These are phyloP conservation scores for Hippocampus kuda DNA, from an alignment of 2,797 vertebrate species.

Conservation along the genomic window DNA sequence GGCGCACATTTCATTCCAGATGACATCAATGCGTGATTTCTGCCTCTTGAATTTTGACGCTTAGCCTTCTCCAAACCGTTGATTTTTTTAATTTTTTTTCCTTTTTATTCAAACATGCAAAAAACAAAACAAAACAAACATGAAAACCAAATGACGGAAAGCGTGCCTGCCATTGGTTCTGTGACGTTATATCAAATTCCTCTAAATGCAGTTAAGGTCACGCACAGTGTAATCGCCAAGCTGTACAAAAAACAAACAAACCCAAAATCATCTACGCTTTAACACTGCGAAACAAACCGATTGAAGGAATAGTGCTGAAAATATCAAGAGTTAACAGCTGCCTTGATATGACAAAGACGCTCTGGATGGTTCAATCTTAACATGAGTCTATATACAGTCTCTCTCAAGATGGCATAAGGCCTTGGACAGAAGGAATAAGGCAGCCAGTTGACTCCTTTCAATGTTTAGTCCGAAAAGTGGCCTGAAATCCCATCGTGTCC, in stretches of 20 bases:
- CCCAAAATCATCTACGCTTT: constrained; percentile 30
- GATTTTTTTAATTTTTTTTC: constrained; percentile 13
- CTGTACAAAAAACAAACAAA: constrained; percentile 47
- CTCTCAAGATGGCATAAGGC: constrained; percentile 64
- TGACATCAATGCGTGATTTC: constrained; percentile 35
- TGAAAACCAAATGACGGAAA: constrained; percentile 37
- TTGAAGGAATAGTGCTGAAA: constrained; percentile 49
- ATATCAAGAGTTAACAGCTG: constrained; percentile 61
- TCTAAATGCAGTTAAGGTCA: constrained; percentile 46
- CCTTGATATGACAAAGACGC: constrained; percentile 63
- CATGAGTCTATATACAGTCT: constrained; percentile 62
- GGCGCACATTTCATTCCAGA: constrained; percentile 51
- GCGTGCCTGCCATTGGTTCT: constrained; percentile 48
- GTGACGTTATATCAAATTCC: constrained; percentile 45
- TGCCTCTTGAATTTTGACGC: constrained; percentile 29
- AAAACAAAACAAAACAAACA: not conserved
- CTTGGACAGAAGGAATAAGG: constrained; percentile 70
- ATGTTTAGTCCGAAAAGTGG: constrained; percentile 53
- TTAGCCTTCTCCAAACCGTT: constrained; percentile 63
- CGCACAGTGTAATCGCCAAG: constrained; percentile 48
- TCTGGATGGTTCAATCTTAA: constrained; percentile 60
- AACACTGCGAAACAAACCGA: constrained; percentile 51
- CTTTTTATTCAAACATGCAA: constrained; percentile 40
- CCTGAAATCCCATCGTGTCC: constrained; percentile 52
- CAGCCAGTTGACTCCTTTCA: constrained; percentile 64